These are phyloP conservation scores for Platysteira castanea DNA, from an alignment of 2,113 vertebrate genomes.

Conservation along the genomic window DNA sequence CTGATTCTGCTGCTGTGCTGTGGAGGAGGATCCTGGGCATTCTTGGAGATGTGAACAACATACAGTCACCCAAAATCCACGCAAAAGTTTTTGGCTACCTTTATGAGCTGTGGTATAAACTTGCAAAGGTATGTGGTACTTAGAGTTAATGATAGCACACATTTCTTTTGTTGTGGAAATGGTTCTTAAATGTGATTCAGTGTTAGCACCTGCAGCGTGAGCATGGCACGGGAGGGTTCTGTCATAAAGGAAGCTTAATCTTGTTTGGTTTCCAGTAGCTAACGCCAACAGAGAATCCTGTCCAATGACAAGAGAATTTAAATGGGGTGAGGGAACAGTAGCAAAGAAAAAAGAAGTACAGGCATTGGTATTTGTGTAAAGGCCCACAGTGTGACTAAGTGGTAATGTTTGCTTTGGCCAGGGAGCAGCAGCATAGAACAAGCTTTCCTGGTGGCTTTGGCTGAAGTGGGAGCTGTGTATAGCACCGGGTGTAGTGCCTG, in stretches of 20 bases:
- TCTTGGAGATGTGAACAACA: constrained; percentile 94
- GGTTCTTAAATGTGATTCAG: background rate
- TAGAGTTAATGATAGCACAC: background rate
- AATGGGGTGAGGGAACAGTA: background rate
- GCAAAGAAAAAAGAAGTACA: background rate
- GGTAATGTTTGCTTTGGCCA: background rate
- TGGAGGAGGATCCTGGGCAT: constrained; percentile 97
- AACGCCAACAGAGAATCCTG: background rate
- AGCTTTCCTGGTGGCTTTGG: background rate
- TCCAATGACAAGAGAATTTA: background rate
- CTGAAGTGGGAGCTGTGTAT: background rate
- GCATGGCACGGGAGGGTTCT: background rate
- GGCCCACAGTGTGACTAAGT: background rate
- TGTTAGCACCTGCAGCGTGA: background rate
- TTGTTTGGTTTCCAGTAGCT: background rate
- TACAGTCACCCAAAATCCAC: constrained; percentile 91
- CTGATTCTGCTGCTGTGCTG: constrained; percentile 93
- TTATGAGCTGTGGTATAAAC: constrained; percentile 94
- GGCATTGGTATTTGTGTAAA: background rate
- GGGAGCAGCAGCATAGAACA: background rate
- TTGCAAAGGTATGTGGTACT: constrained; percentile 85
- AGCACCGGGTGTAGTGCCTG: rapidly evolving
- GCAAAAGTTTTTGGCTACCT: constrained; percentile 91
- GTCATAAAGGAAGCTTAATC: background rate
- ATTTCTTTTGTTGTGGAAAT: background rate